phyloP scores from a whole-genome alignment of 1,140 invertebrate species.

The Calycopis cecrops region DNA sequence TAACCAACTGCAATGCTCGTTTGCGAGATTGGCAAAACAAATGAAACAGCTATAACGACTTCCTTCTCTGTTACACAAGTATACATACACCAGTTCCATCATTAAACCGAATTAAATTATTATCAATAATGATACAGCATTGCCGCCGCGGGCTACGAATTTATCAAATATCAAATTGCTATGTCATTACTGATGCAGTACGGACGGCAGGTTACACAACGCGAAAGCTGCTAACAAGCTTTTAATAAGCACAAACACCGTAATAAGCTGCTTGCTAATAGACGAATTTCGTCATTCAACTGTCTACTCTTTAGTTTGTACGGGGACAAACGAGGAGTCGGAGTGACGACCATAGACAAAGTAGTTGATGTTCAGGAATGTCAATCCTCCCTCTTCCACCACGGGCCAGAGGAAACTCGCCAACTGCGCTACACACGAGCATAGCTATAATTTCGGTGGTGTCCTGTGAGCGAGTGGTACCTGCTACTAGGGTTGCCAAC shows the following conservation, averaged over 20 bases:
- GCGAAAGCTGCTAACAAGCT: slow-evolving; percentile 8
- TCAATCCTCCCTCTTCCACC: not conserved
- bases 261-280: not conserved
- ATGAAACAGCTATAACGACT: too few species aligned
- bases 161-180: slow-evolving; percentile 5
- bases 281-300: not conserved
- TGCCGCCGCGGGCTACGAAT: not conserved
- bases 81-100: not conserved
- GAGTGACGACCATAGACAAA: not conserved
- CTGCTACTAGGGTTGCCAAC: too few species aligned
- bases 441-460: too few species aligned
- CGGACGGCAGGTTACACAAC: not conserved
- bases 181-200: not conserved
- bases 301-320: not conserved
- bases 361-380: not conserved
- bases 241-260: not conserved
- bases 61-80: too few species aligned
- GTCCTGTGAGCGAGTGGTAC: too few species aligned
- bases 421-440: too few species aligned
- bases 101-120: slow-evolving; percentile 1
- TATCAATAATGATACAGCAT: slow-evolving; percentile 11
- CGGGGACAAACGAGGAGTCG: too few species aligned
- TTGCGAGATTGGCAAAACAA: too few species aligned
- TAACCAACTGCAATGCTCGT: too few species aligned
- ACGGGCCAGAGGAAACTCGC: too few species aligned